Base-by-base conservation (phyloP, 1,140 invertebrate genomes). In the Drosophila equinoxialis region DNA sequence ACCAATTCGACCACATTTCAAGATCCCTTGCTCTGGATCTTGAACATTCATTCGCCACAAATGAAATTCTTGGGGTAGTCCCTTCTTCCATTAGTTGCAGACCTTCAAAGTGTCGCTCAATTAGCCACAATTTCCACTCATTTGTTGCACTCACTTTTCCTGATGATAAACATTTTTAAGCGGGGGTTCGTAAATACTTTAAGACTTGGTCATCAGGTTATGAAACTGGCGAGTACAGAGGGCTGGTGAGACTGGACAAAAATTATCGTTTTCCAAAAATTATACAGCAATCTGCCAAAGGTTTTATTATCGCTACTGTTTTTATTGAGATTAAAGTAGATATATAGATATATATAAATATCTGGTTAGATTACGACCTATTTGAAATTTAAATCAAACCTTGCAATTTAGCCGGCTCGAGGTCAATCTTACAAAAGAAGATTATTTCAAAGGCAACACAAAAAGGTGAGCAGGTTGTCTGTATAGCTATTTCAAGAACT, bases 191-290 rank as follows among this genome's bases (percentile, higher is more conserved):
- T 26, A 39, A 35, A 63, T 73, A 42, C 60, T 30, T 35, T 30
- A 54, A 65, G 68, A 58, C 61, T 35, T 51, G 39, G 48, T 65
- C 71, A 69, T 65, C 66, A 76, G 65, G 57, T 76, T 76, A 69
- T 55, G 60, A 42, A 6, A 30, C 30, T 30, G 5, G 30, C 1
- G 0, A 20, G 8, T 6, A 2, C 1, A 10, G 8, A 17, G 14
- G 14, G 1, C 1, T 4, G 30, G 10, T n/a, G 35, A 8, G 23
- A 39, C 20, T 39, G 8, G 23, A 41, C 48, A 11, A 4, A 39
- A 39, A 33, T 8, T 8, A 1, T 8, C 35, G 45, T 69, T 64
- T 68, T 23, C 17, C 45, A 51, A 51, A 37, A 58, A 17, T 17
- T 59, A 11, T 37, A 5, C 33, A 37, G 20, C 57, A 59, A 39